Evolutionary conservation across 1,140 invertebrate species (phyloP).

Genomic region (Drosophila subobscura): DNA sequence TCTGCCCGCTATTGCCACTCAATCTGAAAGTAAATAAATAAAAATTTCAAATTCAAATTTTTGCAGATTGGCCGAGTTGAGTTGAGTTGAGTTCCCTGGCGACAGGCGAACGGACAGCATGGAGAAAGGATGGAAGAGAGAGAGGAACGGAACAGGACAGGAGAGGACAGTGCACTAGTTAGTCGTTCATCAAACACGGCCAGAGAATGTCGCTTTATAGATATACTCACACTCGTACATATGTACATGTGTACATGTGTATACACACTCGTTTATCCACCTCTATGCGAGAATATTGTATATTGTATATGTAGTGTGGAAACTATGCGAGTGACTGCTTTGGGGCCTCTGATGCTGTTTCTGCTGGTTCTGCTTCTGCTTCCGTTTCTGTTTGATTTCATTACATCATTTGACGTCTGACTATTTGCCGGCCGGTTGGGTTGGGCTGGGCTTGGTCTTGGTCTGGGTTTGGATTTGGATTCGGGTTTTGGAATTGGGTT

Average conservation of each 20-base stretch:
- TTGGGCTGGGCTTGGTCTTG: conserved; percentile 1
- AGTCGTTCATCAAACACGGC: conserved; percentile 67
- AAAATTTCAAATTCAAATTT: conserved; percentile 82
- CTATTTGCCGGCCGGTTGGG: conserved; percentile 71
- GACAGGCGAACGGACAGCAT: conserved; percentile 32
- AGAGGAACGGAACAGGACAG: conserved; percentile 12
- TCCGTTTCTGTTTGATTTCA: conserved; percentile 73
- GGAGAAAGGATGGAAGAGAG: background rate
- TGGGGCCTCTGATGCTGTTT: conserved; percentile 10
- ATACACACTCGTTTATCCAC: conserved; percentile 33
- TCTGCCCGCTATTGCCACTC: conserved; percentile 3
- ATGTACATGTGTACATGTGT: conserved; percentile 20
- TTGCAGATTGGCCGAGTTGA: conserved; percentile 66
- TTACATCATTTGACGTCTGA: conserved; percentile 80
- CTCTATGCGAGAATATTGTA: background rate
- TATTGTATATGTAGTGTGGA: background rate
- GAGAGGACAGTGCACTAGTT: conserved; percentile 52
- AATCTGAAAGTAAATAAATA: conserved; percentile 70
- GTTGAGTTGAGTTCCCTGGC: conserved; percentile 56
- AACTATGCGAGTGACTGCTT: conserved; percentile 29
- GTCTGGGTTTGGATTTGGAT: conserved; percentile 23
- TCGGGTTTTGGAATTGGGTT: background rate
- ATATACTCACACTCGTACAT: conserved; percentile 1
- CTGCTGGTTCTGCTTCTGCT: conserved; percentile 22
- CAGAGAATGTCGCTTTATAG: conserved; percentile 16